These are phyloP conservation scores for Drosophila nr. perissopoda DNA, from an alignment of 2,888 invertebrate species.

Conservation along the genomic window DNA sequence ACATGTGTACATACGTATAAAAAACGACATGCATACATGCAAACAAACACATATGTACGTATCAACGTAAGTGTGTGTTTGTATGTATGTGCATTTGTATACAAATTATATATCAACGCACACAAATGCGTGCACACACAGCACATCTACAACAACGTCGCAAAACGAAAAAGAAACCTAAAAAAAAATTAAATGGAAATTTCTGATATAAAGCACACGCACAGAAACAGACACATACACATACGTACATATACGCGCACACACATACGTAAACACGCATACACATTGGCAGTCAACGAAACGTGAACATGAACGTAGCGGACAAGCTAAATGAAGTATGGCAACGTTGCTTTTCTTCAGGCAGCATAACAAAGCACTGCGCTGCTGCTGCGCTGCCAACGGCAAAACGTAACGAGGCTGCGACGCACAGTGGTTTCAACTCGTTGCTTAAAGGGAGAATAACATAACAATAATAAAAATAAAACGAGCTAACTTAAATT, in stretches of 20 bases:
- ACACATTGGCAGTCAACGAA: constrained; percentile 43
- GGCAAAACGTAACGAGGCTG: constrained; percentile 65
- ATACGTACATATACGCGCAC: background rate
- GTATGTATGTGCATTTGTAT: constrained; percentile 15
- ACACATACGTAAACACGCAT: constrained; percentile 14
- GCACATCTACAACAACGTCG: constrained; percentile 55
- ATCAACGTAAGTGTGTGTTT: constrained; percentile 13
- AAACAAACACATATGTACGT: background rate
- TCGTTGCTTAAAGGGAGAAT: background rate
- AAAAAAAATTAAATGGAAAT: constrained; percentile 80
- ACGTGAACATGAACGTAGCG: constrained; percentile 54
- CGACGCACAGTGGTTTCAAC: constrained; percentile 39
- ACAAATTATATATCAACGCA: constrained; percentile 30
- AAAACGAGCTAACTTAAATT: background rate
- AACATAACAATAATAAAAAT: too few species aligned
- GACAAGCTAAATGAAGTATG: constrained; percentile 59
- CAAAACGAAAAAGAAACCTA: constrained; percentile 75
- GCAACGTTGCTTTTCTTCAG: constrained; percentile 63
- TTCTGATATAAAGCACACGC: constrained; percentile 74
- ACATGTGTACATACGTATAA: background rate
- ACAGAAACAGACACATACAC: constrained; percentile 16
- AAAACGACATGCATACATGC: background rate
- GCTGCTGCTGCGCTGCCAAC: constrained; percentile 55
- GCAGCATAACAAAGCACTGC: constrained; percentile 63
- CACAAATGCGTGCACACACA: constrained; percentile 21